Percentiles rank a stretch among this genome's conserved stretches.
phyloP scores from a whole-genome alignment of 1,140 invertebrate species.

The Matsumurasca onukii region DNA sequence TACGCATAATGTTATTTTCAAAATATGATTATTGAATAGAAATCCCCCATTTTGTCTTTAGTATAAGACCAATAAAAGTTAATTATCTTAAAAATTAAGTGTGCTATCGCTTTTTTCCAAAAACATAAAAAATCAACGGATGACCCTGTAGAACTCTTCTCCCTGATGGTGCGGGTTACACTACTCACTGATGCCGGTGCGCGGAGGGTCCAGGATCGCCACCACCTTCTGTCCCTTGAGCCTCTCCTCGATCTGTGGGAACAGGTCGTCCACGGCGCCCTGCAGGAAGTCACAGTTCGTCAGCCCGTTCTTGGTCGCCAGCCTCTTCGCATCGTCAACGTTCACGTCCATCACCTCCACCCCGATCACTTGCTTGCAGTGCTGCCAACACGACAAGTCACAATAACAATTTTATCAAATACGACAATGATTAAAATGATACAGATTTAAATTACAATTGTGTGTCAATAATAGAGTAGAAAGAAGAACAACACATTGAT shows the following conservation, averaged over 20 bases:
- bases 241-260: slow-evolving; percentile 67
- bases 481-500: no score
- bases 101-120: no score
- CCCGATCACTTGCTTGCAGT: slow-evolving; percentile 82
- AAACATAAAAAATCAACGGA: no score
- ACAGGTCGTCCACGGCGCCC: slow-evolving; percentile 88
- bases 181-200: slow-evolving; percentile 81
- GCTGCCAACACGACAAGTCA: slow-evolving; percentile 48
- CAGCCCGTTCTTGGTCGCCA: slow-evolving; percentile 77
- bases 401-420: background rate
- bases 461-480: no score
- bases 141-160: no score
- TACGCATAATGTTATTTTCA: no score
- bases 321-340: slow-evolving; percentile 85
- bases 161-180: no score
- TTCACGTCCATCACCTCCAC: slow-evolving; percentile 86
- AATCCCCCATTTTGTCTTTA: no score
- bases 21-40: no score
- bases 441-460: background rate
- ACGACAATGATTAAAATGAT: background rate
- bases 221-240: slow-evolving; percentile 61
- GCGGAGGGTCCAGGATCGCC: slow-evolving; percentile 92
- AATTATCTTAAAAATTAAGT: no score
- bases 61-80: no score
- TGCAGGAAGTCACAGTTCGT: slow-evolving; percentile 86